A percentile compares a stretch with the other conserved stretches of the same genome.
These are phyloP conservation scores for Cynodonichthys magdalenae DNA, from an alignment of 2,797 vertebrate genomes.

Conservation along the genomic window DNA sequence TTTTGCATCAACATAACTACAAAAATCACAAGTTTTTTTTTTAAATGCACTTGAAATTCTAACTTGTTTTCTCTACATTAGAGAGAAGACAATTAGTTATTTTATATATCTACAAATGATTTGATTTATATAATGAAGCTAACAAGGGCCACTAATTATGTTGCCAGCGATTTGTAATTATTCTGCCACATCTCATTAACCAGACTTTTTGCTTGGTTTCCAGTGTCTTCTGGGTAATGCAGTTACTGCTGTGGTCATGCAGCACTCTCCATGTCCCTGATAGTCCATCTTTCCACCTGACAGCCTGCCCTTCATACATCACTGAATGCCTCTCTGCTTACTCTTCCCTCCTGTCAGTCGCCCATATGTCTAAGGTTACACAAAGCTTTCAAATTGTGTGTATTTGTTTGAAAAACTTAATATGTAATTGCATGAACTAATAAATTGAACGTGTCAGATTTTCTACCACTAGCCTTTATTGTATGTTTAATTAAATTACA, in stretches of 20 bases:
- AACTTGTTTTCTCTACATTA: not conserved
- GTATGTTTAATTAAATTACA: constrained; percentile 6
- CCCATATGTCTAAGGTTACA: constrained; percentile 45
- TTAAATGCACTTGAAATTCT: not conserved
- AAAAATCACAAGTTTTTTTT: too few relatives aligned
- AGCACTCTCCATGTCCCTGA: constrained; percentile 18
- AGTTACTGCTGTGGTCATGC: constrained; percentile 30
- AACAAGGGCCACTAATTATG: not conserved
- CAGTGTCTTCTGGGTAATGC: constrained; percentile 43
- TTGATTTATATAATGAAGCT: not conserved
- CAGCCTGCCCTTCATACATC: constrained; percentile 49
- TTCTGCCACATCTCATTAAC: constrained; percentile 18
- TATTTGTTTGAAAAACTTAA: not conserved
- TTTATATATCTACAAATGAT: not conserved
- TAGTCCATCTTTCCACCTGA: constrained; percentile 50
- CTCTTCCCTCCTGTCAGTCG: constrained; percentile 35
- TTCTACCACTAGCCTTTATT: not conserved
- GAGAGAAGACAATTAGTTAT: not conserved
- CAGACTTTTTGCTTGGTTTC: constrained; percentile 29
- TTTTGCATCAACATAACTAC: too few relatives aligned
- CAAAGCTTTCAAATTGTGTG: constrained; percentile 7
- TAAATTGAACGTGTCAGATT: not conserved
- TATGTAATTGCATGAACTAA: not conserved
- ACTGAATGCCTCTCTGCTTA: constrained; percentile 35
- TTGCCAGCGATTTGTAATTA: constrained; percentile 24